phyloP scores from a whole-genome alignment of 2,888 invertebrate species.

The Drosophila lutescens region DNA sequence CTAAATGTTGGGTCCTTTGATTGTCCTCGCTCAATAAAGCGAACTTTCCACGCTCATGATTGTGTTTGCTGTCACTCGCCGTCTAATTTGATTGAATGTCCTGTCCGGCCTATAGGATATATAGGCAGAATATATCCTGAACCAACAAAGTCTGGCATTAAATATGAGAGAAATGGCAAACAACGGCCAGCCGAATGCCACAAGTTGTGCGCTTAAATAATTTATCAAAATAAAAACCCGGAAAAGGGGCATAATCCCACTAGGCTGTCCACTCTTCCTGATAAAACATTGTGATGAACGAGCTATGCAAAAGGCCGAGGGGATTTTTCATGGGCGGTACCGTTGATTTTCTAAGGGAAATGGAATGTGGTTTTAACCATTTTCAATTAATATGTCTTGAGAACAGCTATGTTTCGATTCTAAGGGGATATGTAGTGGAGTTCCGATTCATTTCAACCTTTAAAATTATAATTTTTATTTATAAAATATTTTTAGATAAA shows the following conservation, averaged over 20 bases:
- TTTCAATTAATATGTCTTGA: no score
- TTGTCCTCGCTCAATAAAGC: slow-evolving; percentile 43
- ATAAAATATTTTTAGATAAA: no score
- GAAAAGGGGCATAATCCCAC: slow-evolving; percentile 42
- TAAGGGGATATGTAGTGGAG: no score
- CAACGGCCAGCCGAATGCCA: slow-evolving; percentile 39
- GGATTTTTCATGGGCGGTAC: not conserved
- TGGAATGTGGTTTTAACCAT: not conserved
- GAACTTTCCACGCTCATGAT: slow-evolving; percentile 33
- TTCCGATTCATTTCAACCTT: no score
- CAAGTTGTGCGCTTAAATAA: slow-evolving; percentile 75
- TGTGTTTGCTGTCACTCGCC: slow-evolving; percentile 55
- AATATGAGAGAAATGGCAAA: slow-evolving; percentile 25
- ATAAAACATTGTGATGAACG: slow-evolving; percentile 48
- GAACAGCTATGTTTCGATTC: no score
- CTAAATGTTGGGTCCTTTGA: slow-evolving; percentile 23
- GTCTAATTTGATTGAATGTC: slow-evolving; percentile 56
- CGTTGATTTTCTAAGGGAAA: not conserved
- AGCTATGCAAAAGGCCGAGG: slow-evolving; percentile 33
- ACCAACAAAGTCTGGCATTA: slow-evolving; percentile 33
- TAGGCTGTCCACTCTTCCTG: slow-evolving; percentile 7
- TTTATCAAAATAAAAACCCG: slow-evolving; percentile 72
- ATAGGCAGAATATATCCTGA: slow-evolving; percentile 2
- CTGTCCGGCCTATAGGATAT: slow-evolving; percentile 21
- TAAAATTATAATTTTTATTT: no score